These are phyloP conservation scores for Syngnathus acus DNA, from an alignment of 2,797 vertebrate species.

Conservation along the genomic window DNA sequence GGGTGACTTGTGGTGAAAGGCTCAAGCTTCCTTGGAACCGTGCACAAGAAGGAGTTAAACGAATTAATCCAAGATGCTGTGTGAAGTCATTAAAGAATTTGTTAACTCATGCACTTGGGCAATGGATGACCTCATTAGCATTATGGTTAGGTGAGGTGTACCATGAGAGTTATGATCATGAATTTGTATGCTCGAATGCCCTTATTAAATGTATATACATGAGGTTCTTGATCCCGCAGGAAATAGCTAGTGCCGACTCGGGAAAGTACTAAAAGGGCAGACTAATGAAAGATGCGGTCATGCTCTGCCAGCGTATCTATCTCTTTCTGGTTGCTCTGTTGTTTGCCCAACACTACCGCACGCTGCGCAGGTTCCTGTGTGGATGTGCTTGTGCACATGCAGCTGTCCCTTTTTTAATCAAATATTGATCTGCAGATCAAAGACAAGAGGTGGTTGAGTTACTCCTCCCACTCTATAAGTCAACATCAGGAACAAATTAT, in stretches of 20 bases:
- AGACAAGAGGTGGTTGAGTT: slow-evolving; percentile 16
- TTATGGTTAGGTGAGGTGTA: slow-evolving; percentile 25
- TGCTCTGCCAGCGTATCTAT: slow-evolving; percentile 30
- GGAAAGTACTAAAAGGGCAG: slow-evolving; percentile 8
- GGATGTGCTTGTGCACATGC: slow-evolving; percentile 19
- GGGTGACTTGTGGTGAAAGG: background rate
- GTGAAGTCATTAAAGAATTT: slow-evolving; percentile 21
- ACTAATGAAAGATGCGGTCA: slow-evolving; percentile 26
- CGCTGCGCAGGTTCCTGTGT: background rate
- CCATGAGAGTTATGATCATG: slow-evolving; percentile 19
- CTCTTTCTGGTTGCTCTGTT: slow-evolving; percentile 21
- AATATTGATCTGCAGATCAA: slow-evolving; percentile 48
- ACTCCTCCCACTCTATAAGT: slow-evolving; percentile 14
- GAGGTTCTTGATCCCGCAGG: slow-evolving; percentile 13
- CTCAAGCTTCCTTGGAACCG: background rate
- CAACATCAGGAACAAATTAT: background rate
- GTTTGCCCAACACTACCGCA: slow-evolving; percentile 8
- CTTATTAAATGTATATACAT: slow-evolving; percentile 13
- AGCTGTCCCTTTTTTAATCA: slow-evolving; percentile 34
- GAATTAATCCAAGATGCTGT: background rate
- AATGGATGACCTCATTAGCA: slow-evolving; percentile 32
- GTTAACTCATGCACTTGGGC: slow-evolving; percentile 28
- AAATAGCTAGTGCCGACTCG: slow-evolving; percentile 6
- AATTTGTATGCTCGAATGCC: slow-evolving; percentile 15
- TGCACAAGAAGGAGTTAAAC: background rate